phyloP scores from a whole-genome alignment of 1,140 invertebrate species.

The Nephila pilipes region DNA sequence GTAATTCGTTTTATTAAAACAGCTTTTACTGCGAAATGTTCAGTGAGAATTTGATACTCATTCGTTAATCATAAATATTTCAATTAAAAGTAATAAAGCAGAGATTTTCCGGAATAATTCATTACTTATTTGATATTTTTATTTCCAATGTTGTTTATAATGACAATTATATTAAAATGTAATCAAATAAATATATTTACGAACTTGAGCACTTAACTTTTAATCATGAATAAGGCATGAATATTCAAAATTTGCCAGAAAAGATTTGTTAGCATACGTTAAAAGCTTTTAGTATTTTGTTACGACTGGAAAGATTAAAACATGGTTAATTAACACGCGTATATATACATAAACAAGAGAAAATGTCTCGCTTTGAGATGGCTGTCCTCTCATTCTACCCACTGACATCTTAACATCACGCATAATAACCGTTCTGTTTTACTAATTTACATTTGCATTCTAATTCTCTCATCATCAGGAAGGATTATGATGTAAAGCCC shows the following conservation, averaged over 20 bases:
- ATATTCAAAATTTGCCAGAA: constrained; percentile 40
- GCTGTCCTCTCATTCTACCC: background rate
- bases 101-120: background rate
- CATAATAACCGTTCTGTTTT: constrained; percentile 64
- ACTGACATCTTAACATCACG: constrained; percentile 47
- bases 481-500: constrained; percentile 52
- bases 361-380: background rate
- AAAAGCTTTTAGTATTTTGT: constrained; percentile 42
- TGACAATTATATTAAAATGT: background rate
- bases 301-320: constrained; percentile 51
- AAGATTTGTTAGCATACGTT: constrained; percentile 55
- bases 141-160: background rate
- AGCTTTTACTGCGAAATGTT: no score
- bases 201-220: constrained; percentile 22
- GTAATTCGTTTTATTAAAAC: no score
- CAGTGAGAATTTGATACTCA: no score
- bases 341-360: background rate
- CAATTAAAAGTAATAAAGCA: background rate
- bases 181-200: constrained; percentile 9
- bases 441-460: constrained; percentile 59
- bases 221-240: constrained; percentile 22
- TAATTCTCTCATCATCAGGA: constrained; percentile 61
- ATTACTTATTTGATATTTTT: background rate
- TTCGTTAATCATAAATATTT: no score
- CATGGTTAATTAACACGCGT: constrained; percentile 61